Conservation (phyloP, 2,888 invertebrate species). For the Mactromeris polynyma region DNA sequence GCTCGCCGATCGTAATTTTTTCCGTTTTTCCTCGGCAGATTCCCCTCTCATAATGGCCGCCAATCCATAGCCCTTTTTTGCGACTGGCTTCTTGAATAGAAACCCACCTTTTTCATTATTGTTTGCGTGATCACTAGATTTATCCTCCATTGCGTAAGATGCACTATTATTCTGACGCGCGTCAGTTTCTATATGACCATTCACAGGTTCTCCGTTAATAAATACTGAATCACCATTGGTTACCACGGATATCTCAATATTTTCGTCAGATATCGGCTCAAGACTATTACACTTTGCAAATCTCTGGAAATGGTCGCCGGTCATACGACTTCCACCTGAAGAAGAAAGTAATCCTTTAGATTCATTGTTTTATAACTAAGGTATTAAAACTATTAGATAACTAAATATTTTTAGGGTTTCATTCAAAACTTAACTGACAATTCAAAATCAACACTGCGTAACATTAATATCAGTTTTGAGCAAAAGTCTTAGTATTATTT, state of each 20-base stretch:
- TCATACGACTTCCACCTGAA: conserved; percentile 61
- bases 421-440: too few species aligned
- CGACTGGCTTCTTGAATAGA: conserved; percentile 34
- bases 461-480: too few species aligned
- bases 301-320: conserved; percentile 55
- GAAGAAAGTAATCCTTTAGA: too few species aligned
- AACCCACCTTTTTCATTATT: conserved; percentile 38
- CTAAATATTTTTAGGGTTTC: too few species aligned
- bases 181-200: conserved; percentile 15
- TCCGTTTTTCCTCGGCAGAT: conserved; percentile 51
- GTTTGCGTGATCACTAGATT: conserved; percentile 28
- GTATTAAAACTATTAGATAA: too few species aligned
- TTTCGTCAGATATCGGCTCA: conserved; percentile 63
- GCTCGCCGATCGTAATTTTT: conserved; percentile 45
- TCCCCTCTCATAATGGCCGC: conserved; percentile 60
- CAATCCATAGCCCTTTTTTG: conserved; percentile 56
- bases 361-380: too few species aligned
- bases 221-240: conserved; percentile 36
- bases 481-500: too few species aligned
- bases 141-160: conserved; percentile 14
- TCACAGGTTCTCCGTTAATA: conserved; percentile 51
- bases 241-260: conserved; percentile 44
- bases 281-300: conserved; percentile 69
- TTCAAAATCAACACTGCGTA: too few species aligned
- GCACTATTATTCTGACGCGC: not conserved